A percentile compares a stretch with the other conserved stretches of the same genome.
These are phyloP conservation scores for Siderastrea radians DNA, from an alignment of 92 coral and sea anemone genomes.

Conservation along the genomic window DNA sequence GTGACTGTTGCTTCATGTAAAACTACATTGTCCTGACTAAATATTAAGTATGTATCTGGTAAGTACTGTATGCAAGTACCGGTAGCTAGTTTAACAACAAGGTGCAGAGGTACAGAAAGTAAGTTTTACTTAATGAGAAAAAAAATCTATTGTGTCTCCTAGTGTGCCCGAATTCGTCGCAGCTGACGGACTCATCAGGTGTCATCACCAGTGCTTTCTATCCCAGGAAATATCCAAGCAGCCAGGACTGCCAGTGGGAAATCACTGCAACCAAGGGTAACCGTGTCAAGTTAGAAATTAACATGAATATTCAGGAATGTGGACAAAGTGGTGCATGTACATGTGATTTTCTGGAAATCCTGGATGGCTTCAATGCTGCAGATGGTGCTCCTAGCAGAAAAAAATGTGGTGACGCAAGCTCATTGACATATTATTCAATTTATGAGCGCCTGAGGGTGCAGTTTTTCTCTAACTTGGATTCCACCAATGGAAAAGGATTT, in stretches of 20 bases:
- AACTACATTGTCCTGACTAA: no score
- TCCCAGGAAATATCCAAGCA: conserved; percentile 20
- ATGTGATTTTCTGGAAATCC: conserved; percentile 14
- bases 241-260: conserved; percentile 11
- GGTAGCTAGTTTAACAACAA: no score
- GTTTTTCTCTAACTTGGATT: no score
- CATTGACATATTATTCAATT: conserved; percentile 2
- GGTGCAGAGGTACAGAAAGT: no score
- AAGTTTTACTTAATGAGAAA: neutral
- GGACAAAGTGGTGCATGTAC: neutral
- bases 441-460: neutral
- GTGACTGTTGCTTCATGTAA: no score
- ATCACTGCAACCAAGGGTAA: conserved; percentile 15
- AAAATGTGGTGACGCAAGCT: neutral
- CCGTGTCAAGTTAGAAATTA: conserved; percentile 5
- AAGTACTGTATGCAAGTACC: no score
- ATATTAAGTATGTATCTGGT: no score
- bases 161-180: conserved; percentile 10
- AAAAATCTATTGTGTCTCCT: neutral
- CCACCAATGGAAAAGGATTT: no score
- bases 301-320: neutral
- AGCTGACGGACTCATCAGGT: conserved; percentile 10
- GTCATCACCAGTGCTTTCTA: conserved; percentile 14
- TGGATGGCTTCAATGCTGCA: neutral
- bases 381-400: neutral